phyloP scores from a whole-genome alignment of 2,113 vertebrate genomes.

The Melanerpes formicivorus region DNA sequence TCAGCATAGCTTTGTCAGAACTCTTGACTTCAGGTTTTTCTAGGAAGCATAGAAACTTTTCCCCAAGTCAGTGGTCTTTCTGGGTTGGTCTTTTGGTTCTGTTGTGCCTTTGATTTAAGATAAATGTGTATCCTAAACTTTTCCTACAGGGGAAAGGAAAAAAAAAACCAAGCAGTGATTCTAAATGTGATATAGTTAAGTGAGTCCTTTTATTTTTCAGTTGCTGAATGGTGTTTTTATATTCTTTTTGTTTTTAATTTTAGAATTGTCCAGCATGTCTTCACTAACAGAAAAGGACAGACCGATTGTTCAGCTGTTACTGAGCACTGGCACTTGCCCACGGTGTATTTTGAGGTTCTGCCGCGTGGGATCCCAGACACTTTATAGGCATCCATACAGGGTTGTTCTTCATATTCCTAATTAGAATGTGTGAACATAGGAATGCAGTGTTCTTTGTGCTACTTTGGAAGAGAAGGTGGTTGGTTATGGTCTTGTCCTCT shows the following conservation, averaged over 20 bases:
- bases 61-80: neutral
- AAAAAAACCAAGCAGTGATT: neutral
- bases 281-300: constrained; percentile 86
- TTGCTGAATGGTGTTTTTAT: neutral
- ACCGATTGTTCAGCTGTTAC: constrained; percentile 79
- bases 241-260: neutral
- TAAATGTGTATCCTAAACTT: neutral
- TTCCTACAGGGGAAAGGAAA: neutral
- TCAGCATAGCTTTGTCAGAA: neutral
- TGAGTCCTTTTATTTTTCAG: neutral
- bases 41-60: neutral
- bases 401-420: constrained; percentile 65
- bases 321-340: constrained; percentile 86
- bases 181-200: neutral
- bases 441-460: neutral
- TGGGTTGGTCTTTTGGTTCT: neutral
- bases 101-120: neutral
- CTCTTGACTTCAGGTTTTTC: neutral
- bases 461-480: neutral
- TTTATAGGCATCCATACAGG: constrained; percentile 82
- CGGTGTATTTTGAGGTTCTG: constrained; percentile 94
- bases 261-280: constrained; percentile 76
- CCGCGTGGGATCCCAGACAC: constrained; percentile 78
- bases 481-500: neutral
- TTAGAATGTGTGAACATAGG: neutral